These are phyloP conservation scores for Chloropsis hardwickii DNA, from an alignment of 2,113 vertebrate species.

Conservation along the genomic window DNA sequence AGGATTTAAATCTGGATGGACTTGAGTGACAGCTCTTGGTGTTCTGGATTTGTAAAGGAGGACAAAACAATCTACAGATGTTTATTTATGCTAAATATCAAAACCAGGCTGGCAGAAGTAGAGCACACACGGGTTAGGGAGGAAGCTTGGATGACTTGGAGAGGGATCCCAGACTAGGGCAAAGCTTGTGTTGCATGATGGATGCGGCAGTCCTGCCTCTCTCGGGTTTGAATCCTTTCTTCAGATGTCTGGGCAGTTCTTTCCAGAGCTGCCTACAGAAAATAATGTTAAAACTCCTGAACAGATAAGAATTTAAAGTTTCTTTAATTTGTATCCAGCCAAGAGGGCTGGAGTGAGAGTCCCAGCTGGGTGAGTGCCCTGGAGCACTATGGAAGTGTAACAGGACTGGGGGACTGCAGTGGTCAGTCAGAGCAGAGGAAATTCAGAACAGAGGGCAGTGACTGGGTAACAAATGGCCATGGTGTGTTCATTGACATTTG, in stretches of 20 bases:
- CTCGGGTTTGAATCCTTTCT: not conserved
- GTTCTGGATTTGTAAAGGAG: not conserved
- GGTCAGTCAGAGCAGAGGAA: not conserved
- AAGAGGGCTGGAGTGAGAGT: not conserved
- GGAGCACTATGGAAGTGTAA: accelerated
- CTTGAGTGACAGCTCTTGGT: not conserved
- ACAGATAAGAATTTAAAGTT: not conserved
- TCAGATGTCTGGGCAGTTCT: not conserved
- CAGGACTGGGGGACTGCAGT: not conserved
- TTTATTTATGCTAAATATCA: not conserved
- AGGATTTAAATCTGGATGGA: not conserved
- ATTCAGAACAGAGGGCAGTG: not conserved
- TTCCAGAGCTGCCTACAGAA: not conserved
- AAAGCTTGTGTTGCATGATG: not conserved
- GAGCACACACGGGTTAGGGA: not conserved
- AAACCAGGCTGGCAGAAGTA: not conserved
- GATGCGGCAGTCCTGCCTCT: not conserved
- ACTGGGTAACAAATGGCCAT: not conserved
- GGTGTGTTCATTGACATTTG: not conserved
- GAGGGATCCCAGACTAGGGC: not conserved
- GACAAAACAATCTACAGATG: not conserved
- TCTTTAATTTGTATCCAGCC: not conserved
- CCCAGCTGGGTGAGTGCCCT: not conserved
- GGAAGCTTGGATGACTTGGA: not conserved
- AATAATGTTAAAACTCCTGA: not conserved